Base-by-base conservation (phyloP, 2,797 vertebrate genomes). In the Acrossocheilus fasciatus region DNA sequence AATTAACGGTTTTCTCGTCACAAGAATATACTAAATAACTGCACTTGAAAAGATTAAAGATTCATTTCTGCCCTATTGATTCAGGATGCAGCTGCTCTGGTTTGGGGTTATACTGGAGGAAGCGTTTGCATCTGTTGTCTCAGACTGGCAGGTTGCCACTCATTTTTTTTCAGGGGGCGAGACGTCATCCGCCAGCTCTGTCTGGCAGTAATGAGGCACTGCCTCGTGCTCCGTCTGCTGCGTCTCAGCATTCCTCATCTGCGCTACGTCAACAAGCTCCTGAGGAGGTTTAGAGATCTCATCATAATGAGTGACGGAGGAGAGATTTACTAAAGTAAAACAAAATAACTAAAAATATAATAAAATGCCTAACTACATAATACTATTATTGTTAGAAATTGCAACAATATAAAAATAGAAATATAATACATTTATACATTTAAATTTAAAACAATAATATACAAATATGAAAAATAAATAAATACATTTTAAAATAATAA, bases 141-240 rank as follows among this genome's bases (percentile, higher is more conserved):
- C n/a, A 82, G 52, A 10, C 81, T 83, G 87, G 73, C 73, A 86
- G 74, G 34, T 70, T 81, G 59, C 66, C 82, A 84, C 23, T 80
- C 68, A 76, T 15, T 12, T 52, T 45, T 54, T 81, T 73, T 59
- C 39, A 64, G 26, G 77, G 39, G 77, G 39, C 50, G 43, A 59
- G 39, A 70, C 73, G 52, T 54, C 73, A 82, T 57, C 82, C 72
- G 43, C 64, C 78, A 81, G 8, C 77, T 81, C 52, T 50, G 34
- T 85, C 74, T 87, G 73, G 66, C 6, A n/a, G 43, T 85, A 77
- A 82, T 82, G 68, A 81, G 50, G 30, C 36, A 39, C 34, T 64
- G 66, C 73, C 79, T 70, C 57, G n/a, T 81, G 64, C 50, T 57
- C 79, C 62, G 79, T 82, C 57, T 82, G 72, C 59, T 78, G 45